These are phyloP conservation scores for Xylocampa areola DNA, from an alignment of 2,888 invertebrate genomes.

Conservation along the genomic window DNA sequence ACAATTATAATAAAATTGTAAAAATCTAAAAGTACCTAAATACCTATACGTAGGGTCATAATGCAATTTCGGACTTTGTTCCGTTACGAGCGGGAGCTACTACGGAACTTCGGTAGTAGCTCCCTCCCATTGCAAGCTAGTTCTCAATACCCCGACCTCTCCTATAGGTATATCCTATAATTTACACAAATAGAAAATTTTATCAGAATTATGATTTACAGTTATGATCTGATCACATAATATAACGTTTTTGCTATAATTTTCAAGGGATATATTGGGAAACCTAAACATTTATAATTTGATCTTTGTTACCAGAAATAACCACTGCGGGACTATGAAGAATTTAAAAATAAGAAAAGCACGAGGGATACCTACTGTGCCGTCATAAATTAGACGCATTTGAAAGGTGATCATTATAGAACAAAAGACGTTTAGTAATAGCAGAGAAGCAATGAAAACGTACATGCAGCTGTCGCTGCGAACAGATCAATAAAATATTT, in stretches of 20 bases:
- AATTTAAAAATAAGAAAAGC: slow-evolving; percentile 52
- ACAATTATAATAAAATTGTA: no score
- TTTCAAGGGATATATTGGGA: slow-evolving; percentile 18
- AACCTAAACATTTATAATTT: slow-evolving; percentile 25
- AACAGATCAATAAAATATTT: slow-evolving; percentile 51
- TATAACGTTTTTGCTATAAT: slow-evolving; percentile 11
- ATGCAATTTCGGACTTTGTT: no score
- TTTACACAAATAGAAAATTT: no score
- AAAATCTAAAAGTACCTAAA: no score
- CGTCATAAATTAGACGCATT: slow-evolving; percentile 56
- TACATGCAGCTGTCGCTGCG: slow-evolving; percentile 55
- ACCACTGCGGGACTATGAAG: slow-evolving; percentile 37
- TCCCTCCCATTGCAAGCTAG: no score
- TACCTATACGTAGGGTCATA: no score
- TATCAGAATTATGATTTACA: no score
- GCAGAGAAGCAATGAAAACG: slow-evolving; percentile 55
- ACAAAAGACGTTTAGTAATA: slow-evolving; percentile 61
- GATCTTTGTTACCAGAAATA: slow-evolving; percentile 53
- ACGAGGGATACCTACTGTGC: slow-evolving; percentile 37
- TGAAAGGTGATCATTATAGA: slow-evolving; percentile 58
- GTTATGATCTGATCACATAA: not conserved
- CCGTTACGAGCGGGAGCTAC: no score
- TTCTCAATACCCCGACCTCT: no score
- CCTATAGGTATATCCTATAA: no score
- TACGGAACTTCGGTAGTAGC: no score